A percentile compares a stretch with the other conserved stretches of the same genome.
These are phyloP conservation scores for Calidris pugnax DNA, from an alignment of 2,113 vertebrate genomes.

Conservation along the genomic window DNA sequence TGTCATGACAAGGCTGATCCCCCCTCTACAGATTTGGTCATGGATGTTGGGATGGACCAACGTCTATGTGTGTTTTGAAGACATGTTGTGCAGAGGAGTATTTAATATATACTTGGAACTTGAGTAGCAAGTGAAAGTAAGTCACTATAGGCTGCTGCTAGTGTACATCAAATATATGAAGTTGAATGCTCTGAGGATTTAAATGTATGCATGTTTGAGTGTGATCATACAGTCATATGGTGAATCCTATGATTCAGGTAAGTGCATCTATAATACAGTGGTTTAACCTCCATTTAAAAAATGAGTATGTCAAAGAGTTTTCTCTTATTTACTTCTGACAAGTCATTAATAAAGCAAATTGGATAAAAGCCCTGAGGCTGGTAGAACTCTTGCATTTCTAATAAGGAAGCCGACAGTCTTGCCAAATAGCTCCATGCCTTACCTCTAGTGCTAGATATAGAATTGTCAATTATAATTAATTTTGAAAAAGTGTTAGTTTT, in stretches of 20 bases:
- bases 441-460: neutral
- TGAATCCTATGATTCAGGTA: neutral
- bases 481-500: neutral
- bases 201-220: neutral
- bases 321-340: slow-evolving; percentile 50
- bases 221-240: neutral
- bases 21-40: neutral
- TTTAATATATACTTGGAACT: neutral
- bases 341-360: slow-evolving; percentile 56
- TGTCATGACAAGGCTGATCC: neutral
- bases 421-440: neutral
- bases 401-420: neutral
- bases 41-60: neutral
- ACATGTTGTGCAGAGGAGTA: neutral
- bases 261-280: neutral
- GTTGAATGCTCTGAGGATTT: neutral
- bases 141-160: neutral
- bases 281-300: slow-evolving; percentile 1
- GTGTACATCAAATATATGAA: neutral
- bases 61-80: neutral
- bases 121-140: neutral
- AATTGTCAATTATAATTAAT: slow-evolving; percentile 8
- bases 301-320: neutral
- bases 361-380: slow-evolving; percentile 47
- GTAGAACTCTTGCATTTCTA: slow-evolving; percentile 18